Percentiles rank a stretch among this genome's conserved stretches.
Conservation (phyloP, 2,797 vertebrate genomes). For the Poeciliopsis presidionis region DNA sequence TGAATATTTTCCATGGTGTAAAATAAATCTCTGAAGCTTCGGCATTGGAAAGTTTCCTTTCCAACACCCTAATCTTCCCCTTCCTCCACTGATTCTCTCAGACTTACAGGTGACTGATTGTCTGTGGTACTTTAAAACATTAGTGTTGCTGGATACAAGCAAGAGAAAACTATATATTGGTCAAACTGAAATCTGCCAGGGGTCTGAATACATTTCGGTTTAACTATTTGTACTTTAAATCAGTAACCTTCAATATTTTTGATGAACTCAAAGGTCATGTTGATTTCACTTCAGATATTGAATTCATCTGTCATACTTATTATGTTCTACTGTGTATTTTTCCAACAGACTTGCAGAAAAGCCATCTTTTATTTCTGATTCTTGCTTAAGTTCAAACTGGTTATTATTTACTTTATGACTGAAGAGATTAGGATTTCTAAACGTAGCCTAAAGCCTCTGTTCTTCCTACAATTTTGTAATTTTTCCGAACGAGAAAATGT, state of each 20-base stretch:
- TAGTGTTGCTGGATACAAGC: not conserved
- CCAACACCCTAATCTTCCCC: not conserved
- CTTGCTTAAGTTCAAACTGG: not conserved
- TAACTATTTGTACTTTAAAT: not conserved
- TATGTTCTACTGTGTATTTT: not conserved
- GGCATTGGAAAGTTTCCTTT: not conserved
- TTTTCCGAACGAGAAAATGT: slow-evolving; percentile 11
- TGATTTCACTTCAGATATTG: not conserved
- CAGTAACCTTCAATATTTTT: not conserved
- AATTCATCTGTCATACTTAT: not conserved
- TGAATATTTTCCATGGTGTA: not conserved
- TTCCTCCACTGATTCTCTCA: not conserved
- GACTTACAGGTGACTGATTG: not conserved
- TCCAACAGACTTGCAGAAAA: not conserved
- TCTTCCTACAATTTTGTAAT: slow-evolving; percentile 18
- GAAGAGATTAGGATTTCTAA: not conserved
- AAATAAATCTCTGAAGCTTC: not conserved
- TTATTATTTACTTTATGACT: not conserved
- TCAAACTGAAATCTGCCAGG: not conserved
- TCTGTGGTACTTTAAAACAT: not conserved
- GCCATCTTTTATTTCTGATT: not conserved
- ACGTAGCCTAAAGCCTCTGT: slow-evolving; percentile 2
- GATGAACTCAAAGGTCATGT: not conserved
- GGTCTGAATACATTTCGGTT: not conserved
- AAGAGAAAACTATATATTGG: not conserved